Conservation (phyloP, 2,797 vertebrate genomes). For the Rhinatrema bivittatum region DNA sequence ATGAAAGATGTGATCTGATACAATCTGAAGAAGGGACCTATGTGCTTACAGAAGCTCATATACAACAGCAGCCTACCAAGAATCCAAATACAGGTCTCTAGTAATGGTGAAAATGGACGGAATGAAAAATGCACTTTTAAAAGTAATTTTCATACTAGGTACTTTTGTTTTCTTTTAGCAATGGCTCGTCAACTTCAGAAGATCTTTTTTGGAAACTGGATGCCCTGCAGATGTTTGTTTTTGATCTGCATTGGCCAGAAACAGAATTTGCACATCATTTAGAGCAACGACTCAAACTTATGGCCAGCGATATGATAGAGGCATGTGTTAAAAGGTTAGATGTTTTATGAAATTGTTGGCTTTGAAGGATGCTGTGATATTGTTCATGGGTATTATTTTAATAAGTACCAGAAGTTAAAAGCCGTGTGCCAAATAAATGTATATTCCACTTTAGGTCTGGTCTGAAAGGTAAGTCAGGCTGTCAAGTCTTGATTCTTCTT, state of each 20-base stretch:
- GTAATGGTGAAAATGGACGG: too few species aligned
- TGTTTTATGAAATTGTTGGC: slow-evolving; percentile 12
- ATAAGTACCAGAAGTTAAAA: neutral
- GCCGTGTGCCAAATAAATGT: too few species aligned
- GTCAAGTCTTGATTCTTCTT: too few species aligned
- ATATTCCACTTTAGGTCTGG: too few species aligned
- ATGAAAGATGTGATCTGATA: too few species aligned
- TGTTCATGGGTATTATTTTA: neutral
- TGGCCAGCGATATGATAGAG: slow-evolving; percentile 98
- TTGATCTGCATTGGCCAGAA: slow-evolving; percentile 94
- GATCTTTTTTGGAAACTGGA: slow-evolving; percentile 97
- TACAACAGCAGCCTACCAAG: too few species aligned
- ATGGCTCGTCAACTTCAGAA: slow-evolving; percentile 88
- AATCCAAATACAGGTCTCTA: too few species aligned
- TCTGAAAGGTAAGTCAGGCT: too few species aligned
- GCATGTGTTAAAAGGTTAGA: slow-evolving; percentile 90
- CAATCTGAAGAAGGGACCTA: too few species aligned
- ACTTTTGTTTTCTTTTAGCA: slow-evolving; percentile 54
- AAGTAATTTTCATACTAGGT: neutral
- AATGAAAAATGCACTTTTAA: neutral
- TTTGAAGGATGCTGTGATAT: neutral
- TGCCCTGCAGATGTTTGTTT: slow-evolving; percentile 89
- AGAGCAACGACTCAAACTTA: slow-evolving; percentile 93
- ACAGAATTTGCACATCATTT: slow-evolving; percentile 91
- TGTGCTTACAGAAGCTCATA: too few species aligned